Percentiles rank a stretch among this genome's conserved stretches.
Conservation (phyloP, 2,113 vertebrate species). For the Urocitellus parryii region DNA sequence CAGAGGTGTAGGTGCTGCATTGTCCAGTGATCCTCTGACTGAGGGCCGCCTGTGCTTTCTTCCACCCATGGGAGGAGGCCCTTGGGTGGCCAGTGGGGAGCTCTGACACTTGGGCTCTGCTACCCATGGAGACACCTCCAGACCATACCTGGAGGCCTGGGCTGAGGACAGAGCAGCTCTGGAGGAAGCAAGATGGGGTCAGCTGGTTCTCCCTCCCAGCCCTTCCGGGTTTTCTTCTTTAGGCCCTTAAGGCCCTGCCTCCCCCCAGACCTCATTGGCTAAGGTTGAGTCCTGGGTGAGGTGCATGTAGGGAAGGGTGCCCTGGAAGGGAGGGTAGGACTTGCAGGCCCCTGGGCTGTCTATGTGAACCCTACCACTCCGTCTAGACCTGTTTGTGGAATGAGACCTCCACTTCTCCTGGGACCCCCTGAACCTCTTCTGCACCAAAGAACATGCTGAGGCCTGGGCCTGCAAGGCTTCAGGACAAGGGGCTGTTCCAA, state of each 20-base stretch:
- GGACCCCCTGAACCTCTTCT: background rate
- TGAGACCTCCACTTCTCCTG: background rate
- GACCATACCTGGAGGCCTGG: background rate
- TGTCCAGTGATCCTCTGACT: background rate
- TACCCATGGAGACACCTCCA: background rate
- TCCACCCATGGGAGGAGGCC: background rate
- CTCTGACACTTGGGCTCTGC: background rate
- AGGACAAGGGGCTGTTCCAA: background rate
- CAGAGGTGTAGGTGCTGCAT: background rate
- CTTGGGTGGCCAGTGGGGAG: background rate
- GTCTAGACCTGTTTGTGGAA: background rate
- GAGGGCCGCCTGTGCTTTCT: background rate
- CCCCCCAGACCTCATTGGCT: background rate
- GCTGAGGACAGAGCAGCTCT: background rate
- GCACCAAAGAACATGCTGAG: background rate
- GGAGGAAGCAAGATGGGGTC: background rate
- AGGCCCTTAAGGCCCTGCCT: background rate
- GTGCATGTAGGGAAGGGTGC: background rate
- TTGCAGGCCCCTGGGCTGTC: background rate
- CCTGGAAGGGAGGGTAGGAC: background rate
- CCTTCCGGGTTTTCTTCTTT: background rate
- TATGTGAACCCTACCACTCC: background rate
- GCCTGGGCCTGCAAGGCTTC: background rate
- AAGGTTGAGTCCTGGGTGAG: background rate
- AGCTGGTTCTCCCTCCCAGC: background rate